Base-by-base conservation (phyloP, 2,113 vertebrate genomes). In the Rhizomys pruinosus region DNA sequence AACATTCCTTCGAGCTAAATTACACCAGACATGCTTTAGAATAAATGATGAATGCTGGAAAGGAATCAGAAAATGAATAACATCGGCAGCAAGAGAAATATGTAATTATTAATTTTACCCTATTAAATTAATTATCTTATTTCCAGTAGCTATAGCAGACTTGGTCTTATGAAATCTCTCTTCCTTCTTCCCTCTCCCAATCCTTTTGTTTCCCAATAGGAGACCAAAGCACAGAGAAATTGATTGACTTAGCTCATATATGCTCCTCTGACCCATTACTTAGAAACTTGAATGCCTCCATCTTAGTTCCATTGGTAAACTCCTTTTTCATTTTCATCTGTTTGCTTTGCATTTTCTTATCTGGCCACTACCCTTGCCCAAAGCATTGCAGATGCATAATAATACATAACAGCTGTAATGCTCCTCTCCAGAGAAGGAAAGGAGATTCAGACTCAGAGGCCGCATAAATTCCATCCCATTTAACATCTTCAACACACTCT, bases 271-370 rank as follows among this genome's bases (percentile, higher is more conserved):
- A 89, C 12, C 68, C 2, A 71, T 25, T 91, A 61, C 69, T 95
- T 89, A 77, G 74, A 90, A 93, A 90, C 11, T 3, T 78, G 92
- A 73, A 89, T 66, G 20, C 17, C 63, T 93, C 64, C 84, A 92
- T 61, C 84, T 79, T 72, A 86, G 32, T 66, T 96, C 94, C 85
- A 44, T 20, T 90, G 39, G 81, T 93, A 86, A 84, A 29, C 86
- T 88, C 73, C 68, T 82, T 92, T 81, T 91, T 79, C 55, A 80
- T 97, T n/a, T 52, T 52, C 47, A 25, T 90, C 64, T 96, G 77
- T 90, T 96, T 96, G 85, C 74, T 92, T 97, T 66, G 81, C 71
- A 90, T 96, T 94, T 88, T 90, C 92, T 96, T 95, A 93, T 96
- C 96, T 97, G 64, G 32, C 44, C 20, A 39, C 8, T 76, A 72